Base-by-base conservation (phyloP, 2,113 vertebrate species). In the Centrocercus urophasianus region DNA sequence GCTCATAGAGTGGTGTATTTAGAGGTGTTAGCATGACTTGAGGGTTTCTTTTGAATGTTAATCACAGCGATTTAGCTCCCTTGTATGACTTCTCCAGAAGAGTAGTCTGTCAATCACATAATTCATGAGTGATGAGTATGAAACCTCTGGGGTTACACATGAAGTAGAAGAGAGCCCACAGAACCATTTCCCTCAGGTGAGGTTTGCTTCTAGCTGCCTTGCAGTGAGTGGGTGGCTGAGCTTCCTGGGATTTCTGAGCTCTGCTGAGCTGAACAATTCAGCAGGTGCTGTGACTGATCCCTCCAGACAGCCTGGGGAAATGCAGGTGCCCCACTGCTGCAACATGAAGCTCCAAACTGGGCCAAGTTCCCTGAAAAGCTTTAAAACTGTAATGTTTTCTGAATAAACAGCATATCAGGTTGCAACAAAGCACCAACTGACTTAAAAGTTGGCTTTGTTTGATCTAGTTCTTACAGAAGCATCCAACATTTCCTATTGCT, bases 61-160 rank as follows among this genome's bases (percentile, higher is more conserved):
- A 25, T 36, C 6, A 9, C 11, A 5, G 25, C 6, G 7, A 56
- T 52, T 52, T 22, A 7, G 13, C 63, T 42, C 7, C 12, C 38
- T 77, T 18, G 8, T 28, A 0, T 2, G 11, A 30, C 8, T 3
- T 8, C n/a, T 83, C 36, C 14, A 20, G 59, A 12, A 30, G 6
- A 30, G 5, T 10, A 8, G 32, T 16, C 6, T 22, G 7, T 7
- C 6, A 0, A 47, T 2, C 12, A 0, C 1, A 0, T 5, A 67
- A 11, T 13, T 32, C 20, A 2, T 5, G 4, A 27, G 6, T 28
- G 32, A 56, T 20, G 66, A 47, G 10, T 5, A 6, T 5, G 11
- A 12, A 61, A 56, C 1, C 0, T 52, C 6, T 43, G 25, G 13
- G 22, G 2, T 20, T 13, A 42, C 22, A 11, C 1, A 5, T 4